Evolutionary conservation across 2,113 vertebrate genomes (phyloP), one percentile per base, ranked within the genome.

Genomic region (Cyphomyrus plagiostoma): DNA sequence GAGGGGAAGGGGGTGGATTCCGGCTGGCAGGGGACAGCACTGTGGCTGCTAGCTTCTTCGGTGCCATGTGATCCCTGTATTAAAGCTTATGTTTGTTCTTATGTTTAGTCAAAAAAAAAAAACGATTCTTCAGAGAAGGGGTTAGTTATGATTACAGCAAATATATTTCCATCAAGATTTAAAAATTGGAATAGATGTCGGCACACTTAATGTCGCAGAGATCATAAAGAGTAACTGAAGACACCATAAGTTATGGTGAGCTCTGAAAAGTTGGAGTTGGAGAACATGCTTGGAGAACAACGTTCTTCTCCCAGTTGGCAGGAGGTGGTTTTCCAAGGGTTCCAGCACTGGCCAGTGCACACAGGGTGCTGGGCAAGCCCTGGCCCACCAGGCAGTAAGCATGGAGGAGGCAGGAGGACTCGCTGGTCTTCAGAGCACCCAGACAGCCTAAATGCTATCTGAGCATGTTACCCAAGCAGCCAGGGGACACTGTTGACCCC

Each of bases 1-100:
- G 50, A 90, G 86, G 58, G 88, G 70, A 48, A 88, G 45, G 58
- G 45, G 88, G 89, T 26, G 86, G 48, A 48, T 66, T 89, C 80
- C 35, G 86, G 66, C 90, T 92, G 87, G 88, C 19, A 0, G 35
- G 26, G 49, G 48, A 26, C 0, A 46, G 23, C 10, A 11, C 5
- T 46, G 49, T n/a, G 70, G 42, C 42, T 77, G 88, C 66, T 52
- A 46, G 45, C 46, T 50, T 8, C n/a, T 35, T 49, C 23, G 8
- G 11, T 15, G 26, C 66, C 23, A 5, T 26, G 45, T 84, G 82
- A 48, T 45, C 6, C 2, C 19, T 46, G 3, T 84, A 42, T 30
- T 15, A 13, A 3, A 89, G 88, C 70, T 26, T 6, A 23, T 48
- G 42, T 30, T 46, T 49, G 74, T 19, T 80, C n/a, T n/a, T n/a